Percentiles rank a stretch among this genome's conserved stretches.
Evolutionary conservation across 2,797 vertebrate species (phyloP).

Genomic region (Cottoperca gobio): DNA sequence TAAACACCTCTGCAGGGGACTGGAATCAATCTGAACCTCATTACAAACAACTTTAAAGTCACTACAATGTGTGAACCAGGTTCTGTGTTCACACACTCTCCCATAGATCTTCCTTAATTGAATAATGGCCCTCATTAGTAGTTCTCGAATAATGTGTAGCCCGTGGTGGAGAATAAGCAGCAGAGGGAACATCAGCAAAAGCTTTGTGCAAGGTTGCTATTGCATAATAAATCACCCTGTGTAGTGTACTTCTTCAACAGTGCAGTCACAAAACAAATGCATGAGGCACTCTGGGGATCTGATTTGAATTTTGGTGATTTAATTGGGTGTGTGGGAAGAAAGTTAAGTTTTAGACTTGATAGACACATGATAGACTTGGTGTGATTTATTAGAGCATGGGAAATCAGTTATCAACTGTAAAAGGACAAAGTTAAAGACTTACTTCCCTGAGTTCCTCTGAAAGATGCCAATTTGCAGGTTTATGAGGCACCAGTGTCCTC

Average conservation of each 20-base stretch:
- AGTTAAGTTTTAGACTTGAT: neutral
- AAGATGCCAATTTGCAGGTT: neutral
- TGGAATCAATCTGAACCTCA: constrained; percentile 70
- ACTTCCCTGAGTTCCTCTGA: no score
- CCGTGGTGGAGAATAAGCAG: constrained; percentile 45
- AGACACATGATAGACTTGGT: neutral
- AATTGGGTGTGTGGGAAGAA: neutral
- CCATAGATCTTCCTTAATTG: constrained; percentile 61
- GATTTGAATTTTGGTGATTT: constrained; percentile 22
- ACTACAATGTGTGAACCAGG: constrained; percentile 19
- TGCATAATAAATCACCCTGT: constrained; percentile 39
- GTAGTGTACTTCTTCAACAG: neutral
- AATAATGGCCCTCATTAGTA: constrained; percentile 75
- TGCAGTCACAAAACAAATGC: constrained; percentile 25
- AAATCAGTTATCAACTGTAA: neutral
- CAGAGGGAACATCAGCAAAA: constrained; percentile 44
- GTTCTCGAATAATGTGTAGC: constrained; percentile 50
- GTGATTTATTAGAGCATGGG: neutral
- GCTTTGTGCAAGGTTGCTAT: constrained; percentile 34
- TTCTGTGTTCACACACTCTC: constrained; percentile 21
- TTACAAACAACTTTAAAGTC: constrained; percentile 66
- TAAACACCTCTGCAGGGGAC: constrained; percentile 45
- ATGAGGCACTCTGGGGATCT: constrained; percentile 4
- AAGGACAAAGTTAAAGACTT: no score
- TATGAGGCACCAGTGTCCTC: neutral